Base-by-base conservation (phyloP, 2,113 vertebrate genomes). In the Microtus ochrogaster region DNA sequence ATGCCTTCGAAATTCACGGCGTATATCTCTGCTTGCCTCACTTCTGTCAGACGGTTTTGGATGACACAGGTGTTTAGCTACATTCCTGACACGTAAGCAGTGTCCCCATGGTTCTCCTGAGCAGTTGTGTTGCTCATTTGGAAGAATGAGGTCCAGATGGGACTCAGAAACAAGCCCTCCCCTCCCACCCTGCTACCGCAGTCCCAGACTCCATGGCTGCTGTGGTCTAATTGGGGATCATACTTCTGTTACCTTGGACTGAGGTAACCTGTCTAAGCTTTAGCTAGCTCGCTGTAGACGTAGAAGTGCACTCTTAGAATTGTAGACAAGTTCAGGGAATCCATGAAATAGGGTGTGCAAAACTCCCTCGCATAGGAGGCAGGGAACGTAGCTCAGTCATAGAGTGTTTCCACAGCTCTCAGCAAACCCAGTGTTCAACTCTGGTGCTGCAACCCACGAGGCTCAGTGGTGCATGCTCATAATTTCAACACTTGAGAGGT, bases 171-270 rank as follows among this genome's bases (percentile, higher is more conserved):
- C 39, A 10, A n/a, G 22, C 22, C 22, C 49, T n/a, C 47, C 65
- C 12, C 14, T 1, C 55, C 55, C 49, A 14, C 49, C 3, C 49
- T 13, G 52, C 52, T 55, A 1, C 17, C 1, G 17, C 21, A 28
- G 3, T 13, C 2, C 2, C 13, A 9, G 21, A 19, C 3, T 19
- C 14, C 0, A 1, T 10, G 0, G 0, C 17, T 24, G 0, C 19
- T 19, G 10, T 19, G 5, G 3, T 49, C 3, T 2, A 30, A 1
- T 49, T 52, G 16, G 81, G 19, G 41, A 3, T 66, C 78, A 47
- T 0, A 10, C 3, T 8, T 78, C 63, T 9, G 1, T 47, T 58
- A 81, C 55, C 28, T 26, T 2, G 16, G 36, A 16, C 19, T 47
- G 16, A 11, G 14, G 19, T 17, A 49, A 52, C 49, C 49, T 14